These are phyloP conservation scores for Baronia brevicornis DNA, from an alignment of 2,888 invertebrate genomes.

Conservation along the genomic window DNA sequence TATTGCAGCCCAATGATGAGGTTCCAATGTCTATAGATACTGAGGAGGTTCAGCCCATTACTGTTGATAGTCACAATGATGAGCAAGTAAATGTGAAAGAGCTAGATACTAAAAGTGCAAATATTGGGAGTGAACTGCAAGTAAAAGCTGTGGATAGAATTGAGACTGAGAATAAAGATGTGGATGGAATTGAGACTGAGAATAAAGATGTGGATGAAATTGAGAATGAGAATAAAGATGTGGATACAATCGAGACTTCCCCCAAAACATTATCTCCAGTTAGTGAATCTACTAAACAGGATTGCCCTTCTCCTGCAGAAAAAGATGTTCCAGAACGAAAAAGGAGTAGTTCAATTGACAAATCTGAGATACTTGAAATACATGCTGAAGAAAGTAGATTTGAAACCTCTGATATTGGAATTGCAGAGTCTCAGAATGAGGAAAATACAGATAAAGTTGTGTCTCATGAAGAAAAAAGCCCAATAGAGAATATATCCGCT, in stretches of 20 bases:
- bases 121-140: conserved; percentile 15
- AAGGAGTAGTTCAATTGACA: conserved; percentile 44
- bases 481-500: conserved; percentile 17
- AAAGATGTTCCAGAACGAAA: conserved; percentile 38
- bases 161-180: conserved; percentile 21
- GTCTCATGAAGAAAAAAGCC: conserved; percentile 17
- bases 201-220: conserved; percentile 16
- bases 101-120: conserved; percentile 19
- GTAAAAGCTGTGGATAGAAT: conserved; percentile 22
- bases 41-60: no score
- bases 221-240: conserved; percentile 27
- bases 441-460: conserved; percentile 25
- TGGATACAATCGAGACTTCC: conserved; percentile 46
- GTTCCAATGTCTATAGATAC: conserved; percentile 43
- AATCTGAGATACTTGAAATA: conserved; percentile 54
- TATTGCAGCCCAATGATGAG: conserved; percentile 27
- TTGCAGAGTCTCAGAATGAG: conserved; percentile 32
- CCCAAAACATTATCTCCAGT: no score
- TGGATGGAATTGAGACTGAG: conserved; percentile 13
- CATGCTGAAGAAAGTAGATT: conserved; percentile 54
- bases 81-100: conserved; percentile 26
- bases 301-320: conserved; percentile 24
- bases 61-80: no score
- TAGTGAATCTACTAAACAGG: no score
- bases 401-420: conserved; percentile 43